Evolutionary conservation across 2,888 invertebrate species (phyloP), one percentile per base, ranked within the genome.

Genomic region (Timema cristinae): DNA sequence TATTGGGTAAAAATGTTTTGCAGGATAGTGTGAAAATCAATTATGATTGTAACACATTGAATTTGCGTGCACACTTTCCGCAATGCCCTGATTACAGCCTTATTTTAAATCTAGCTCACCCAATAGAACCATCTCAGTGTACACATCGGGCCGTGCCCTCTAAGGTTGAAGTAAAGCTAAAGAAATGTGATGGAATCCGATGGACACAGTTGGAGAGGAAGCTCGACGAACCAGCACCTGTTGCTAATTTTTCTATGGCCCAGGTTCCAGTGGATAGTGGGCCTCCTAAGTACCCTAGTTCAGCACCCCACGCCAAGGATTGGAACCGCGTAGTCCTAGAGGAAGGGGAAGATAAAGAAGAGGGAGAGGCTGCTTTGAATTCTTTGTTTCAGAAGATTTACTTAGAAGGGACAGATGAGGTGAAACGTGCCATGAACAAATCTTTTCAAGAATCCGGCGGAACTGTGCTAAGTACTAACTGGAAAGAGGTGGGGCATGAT

Each of bases 381-480:
- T 87, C 90, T 66, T 85, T 98, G 13, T 98, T 99, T 81, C 92
- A 95, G 82, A 91, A 97, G 81, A 98, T 99, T 78, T 99, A 98
- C 80, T 89, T 90, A 0, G 91, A 93, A 75, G 96, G 97, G 0
- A 89, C 90, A 1, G 98, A 98, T 77, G 98, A 99, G 83, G 94
- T 95, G 0, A 90, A 91, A 76, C 89, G 91, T 76, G 99, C 99
- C 0, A 99, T 99, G 98, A 96, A 97, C 80, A 99, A 99, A 83
- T 98, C 97, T 71, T 98, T 93, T 86, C 85, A 90, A 82, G 98
- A 99, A 82, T 97, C 97, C 0, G 95, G 95, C 7, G 98, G 98
- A 10, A 99, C 99, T 0, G 98, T 98, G 0, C 84, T 99, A 0
- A 98, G 97, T 82, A 99, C 99, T 10, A 98, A 98, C 81, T 99